phyloP scores from a whole-genome alignment of 2,888 invertebrate genomes.

The Harpagoxenus sublaevis region DNA sequence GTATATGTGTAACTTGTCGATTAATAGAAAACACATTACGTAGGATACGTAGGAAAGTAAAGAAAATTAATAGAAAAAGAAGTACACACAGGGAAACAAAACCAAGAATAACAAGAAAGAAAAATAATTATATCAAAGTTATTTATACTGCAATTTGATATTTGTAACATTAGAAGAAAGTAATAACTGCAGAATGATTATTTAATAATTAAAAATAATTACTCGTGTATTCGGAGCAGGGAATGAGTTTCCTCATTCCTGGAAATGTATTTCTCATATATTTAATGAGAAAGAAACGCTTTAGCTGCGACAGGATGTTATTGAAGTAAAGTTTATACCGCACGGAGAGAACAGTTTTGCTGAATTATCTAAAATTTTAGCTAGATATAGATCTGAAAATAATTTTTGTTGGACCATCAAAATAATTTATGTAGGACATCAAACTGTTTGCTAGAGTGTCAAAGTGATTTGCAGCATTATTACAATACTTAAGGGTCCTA shows the following conservation, averaged over 20 bases:
- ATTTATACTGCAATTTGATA: neutral
- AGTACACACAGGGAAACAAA: neutral
- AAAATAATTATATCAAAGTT: neutral
- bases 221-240: neutral
- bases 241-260: neutral
- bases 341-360: no score
- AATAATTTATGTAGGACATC: no score
- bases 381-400: no score
- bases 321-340: neutral
- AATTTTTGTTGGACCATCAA: no score
- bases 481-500: no score
- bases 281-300: neutral
- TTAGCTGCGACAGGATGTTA: neutral
- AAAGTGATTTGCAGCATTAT: no score
- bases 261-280: neutral
- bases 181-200: neutral
- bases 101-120: neutral
- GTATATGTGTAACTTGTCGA: no score
- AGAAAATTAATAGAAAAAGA: neutral
- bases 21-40: neutral
- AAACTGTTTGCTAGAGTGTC: no score
- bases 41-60: neutral
- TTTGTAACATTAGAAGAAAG: neutral
- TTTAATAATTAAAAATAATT: conserved; percentile 5
- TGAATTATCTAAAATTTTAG: no score